These are phyloP conservation scores for Parazoanthus atlanticus DNA, from an alignment of 92 coral and sea anemone species.

Conservation along the genomic window DNA sequence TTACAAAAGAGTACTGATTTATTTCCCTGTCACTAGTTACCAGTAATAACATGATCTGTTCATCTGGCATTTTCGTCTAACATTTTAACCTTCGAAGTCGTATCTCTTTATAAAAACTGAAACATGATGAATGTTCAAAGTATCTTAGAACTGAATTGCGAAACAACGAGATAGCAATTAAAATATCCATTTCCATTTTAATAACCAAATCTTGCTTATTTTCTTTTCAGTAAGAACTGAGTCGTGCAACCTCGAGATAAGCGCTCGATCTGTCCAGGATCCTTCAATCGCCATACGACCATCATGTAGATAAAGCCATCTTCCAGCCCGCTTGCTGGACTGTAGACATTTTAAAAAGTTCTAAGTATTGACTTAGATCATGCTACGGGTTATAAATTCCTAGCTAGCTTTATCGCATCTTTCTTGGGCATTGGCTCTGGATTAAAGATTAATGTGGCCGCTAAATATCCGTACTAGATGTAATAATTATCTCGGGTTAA, in stretches of 20 bases:
- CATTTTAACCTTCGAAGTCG: neutral
- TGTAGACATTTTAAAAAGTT: neutral
- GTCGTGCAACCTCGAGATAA: slow-evolving; percentile 21
- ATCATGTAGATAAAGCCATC: neutral
- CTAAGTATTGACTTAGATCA: neutral
- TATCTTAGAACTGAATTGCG: neutral
- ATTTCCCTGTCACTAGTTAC: no score
- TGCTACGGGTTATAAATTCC: neutral
- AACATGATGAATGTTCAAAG: neutral
- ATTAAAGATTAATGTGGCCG: neutral
- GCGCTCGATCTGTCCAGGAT: neutral
- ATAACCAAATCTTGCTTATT: neutral
- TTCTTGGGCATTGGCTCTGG: neutral
- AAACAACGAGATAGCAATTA: neutral
- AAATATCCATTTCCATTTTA: neutral
- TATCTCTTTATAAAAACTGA: neutral
- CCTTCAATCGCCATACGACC: neutral
- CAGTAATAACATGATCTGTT: no score
- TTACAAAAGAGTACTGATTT: neutral
- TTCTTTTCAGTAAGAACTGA: neutral
- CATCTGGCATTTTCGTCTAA: neutral
- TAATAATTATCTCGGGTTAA: slow-evolving; percentile 13
- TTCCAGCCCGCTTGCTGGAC: neutral
- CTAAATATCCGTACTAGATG: neutral
- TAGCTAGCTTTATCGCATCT: neutral